Evolutionary conservation across 2,888 invertebrate genomes (phyloP), one percentile per base, ranked within the genome.

Genomic region (Drosophila neotestacea): DNA sequence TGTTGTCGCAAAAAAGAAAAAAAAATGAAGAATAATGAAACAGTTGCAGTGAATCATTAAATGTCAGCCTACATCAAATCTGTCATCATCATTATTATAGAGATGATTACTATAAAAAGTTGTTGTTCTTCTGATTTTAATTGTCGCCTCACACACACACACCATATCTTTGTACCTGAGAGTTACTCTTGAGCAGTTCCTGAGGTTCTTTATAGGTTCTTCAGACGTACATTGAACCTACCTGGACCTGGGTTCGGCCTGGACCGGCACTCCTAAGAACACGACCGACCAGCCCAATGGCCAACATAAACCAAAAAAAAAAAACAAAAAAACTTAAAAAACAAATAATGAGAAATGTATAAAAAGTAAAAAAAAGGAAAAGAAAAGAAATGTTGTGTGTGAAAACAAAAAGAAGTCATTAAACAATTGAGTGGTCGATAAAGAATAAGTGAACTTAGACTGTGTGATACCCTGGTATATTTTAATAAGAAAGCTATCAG

Each of bases 1-100:
- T 51, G 32, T 71, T 66, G 72, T 67, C 58, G 59, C 69, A 48
- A 51, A 55, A 55, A 44, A 69, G 32, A 22, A 44, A 30, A 38
- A 16, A 22, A 22, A 56, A 2, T n/a, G 16, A 22, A 30, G 2
- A n/a, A 58, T 28, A 47, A 30, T 47, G 48, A 50, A 48, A 42
- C 61, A 54, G 58, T 63, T 84, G 79, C 70, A 82, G 70, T 85
- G 83, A 88, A 67, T 86, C 88, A 88, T 67, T 78, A 63, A 79
- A 77, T 79, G 58, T 39, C 84, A 73, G 73, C 84, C 84, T 63
- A 88, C 86, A 69, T 75, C 52, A 65, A 64, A 74, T 66, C 70
- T 66, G 74, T 72, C 69, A 69, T 39, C 38, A 66, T 50, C 44
- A 71, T 61, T 11, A 75, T 52, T 44, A 58, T 52, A 63, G 47